Evolutionary conservation across 64 coral and sea anemone genomes (phyloP), one percentile per base, ranked within the genome.

Genomic region (Pachyseris speciosa): DNA sequence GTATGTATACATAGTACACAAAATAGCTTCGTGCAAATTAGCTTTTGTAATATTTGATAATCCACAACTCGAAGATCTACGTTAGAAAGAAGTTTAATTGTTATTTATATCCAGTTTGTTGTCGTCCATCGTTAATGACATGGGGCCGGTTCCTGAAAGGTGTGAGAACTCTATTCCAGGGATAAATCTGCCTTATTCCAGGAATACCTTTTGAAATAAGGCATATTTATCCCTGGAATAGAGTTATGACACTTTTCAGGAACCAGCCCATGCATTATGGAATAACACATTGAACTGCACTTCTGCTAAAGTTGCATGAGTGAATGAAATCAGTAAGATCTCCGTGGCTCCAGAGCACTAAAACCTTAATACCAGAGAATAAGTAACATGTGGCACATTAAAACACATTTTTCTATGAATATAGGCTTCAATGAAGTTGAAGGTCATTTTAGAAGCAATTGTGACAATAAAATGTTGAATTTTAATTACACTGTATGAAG

Each of bases 341-440:
- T 61, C 63, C 5, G 7, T 44, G 2, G 51, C 17, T 37, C 19
- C 8, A 9, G 7, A 50, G 2, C 11, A 49, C n/a, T 39, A 39
- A 22, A 22, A 9, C 13, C 1, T 40, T 3, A 37, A 39, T 5
- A 22, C 36, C 9, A 34, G 27, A 17, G 4, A 36, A 78, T 78
- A 57, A 78, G 57, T 48, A 37, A 12, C 9, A 61, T 25, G 40
- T n/a, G 19, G 13, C 39, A 61, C 17, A 57, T 39, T 9, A 81
- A 61, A 81, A 39, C 67, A 61, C 53, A 81, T 81, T 81, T 61
- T 81, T 81, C 77, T 81, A 81, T 63, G 53, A 81, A 81, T 81
- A 81, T 61, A 81, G 9, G 22, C 53, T 59, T 42, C 53, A 31
- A 81, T 81, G 53, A 81, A 81, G 51, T 81, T 79, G 58, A 61